A percentile compares a stretch with the other conserved stretches of the same genome.
These are phyloP conservation scores for Sebastolobus alascanus DNA, from an alignment of 2,797 vertebrate genomes.

Conservation along the genomic window DNA sequence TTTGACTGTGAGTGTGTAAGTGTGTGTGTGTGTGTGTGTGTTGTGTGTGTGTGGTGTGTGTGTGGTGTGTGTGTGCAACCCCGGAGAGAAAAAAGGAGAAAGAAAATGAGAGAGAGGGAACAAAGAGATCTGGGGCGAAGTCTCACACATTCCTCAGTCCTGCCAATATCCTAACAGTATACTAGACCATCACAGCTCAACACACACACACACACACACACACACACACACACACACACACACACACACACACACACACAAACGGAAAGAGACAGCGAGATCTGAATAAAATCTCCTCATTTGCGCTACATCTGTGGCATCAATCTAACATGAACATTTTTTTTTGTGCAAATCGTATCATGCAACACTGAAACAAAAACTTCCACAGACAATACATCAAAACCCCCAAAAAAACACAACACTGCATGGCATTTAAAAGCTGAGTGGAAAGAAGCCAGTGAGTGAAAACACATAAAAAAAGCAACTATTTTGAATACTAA, in stretches of 20 bases:
- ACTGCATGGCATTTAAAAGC: background rate
- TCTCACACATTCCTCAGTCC: conserved; percentile 82
- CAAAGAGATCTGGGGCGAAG: conserved; percentile 84
- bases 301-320: conserved; percentile 46
- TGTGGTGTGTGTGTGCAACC: conserved; percentile 47
- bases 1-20: conserved; percentile 53
- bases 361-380: conserved; percentile 29
- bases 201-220: conserved; percentile 9
- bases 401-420: background rate
- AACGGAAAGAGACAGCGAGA: conserved; percentile 7
- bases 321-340: conserved; percentile 27
- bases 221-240: conserved; percentile 26
- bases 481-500: background rate
- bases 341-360: conserved; percentile 26
- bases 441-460: background rate
- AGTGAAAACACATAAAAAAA: conserved; percentile 1
- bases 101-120: conserved; percentile 78
- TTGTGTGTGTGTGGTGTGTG: conserved; percentile 26
- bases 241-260: conserved; percentile 13
- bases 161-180: conserved; percentile 77
- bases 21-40: conserved; percentile 50
- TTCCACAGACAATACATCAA: conserved; percentile 6
- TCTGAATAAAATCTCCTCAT: conserved; percentile 49
- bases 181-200: conserved; percentile 55
- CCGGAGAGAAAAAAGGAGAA: conserved; percentile 67